These are phyloP conservation scores for Bradypus variegatus DNA, from an alignment of 2,797 vertebrate species.

Conservation along the genomic window DNA sequence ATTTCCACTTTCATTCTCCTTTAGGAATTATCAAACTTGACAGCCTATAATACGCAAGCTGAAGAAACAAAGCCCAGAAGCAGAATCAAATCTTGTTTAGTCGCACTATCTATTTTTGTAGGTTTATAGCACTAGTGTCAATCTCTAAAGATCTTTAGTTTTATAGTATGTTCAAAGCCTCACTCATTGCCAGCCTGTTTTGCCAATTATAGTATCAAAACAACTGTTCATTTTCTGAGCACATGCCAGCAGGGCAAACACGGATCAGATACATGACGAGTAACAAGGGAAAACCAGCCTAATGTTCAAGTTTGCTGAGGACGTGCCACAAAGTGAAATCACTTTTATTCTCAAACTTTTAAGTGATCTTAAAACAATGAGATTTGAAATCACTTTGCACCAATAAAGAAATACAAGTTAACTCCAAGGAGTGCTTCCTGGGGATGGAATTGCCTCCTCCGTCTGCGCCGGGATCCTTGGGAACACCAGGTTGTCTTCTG, in stretches of 20 bases:
- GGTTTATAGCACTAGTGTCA: background rate
- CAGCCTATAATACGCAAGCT: background rate
- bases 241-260: background rate
- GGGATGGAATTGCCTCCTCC: background rate
- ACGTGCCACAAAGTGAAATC: background rate
- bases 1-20: constrained; percentile 12
- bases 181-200: background rate
- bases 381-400: constrained; percentile 14
- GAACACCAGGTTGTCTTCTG: background rate
- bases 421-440: background rate
- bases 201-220: background rate
- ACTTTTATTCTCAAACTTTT: background rate
- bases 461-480: background rate
- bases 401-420: background rate
- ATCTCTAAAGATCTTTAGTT: background rate
- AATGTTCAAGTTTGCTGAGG: background rate
- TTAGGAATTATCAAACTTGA: background rate
- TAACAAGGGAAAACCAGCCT: background rate
- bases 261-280: background rate
- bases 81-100: background rate
- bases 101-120: background rate
- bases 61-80: background rate
- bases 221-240: background rate
- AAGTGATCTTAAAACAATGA: constrained; percentile 7
- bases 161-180: background rate